These are phyloP conservation scores for Scartelaos histophorus DNA, from an alignment of 2,113 vertebrate genomes.

Conservation along the genomic window DNA sequence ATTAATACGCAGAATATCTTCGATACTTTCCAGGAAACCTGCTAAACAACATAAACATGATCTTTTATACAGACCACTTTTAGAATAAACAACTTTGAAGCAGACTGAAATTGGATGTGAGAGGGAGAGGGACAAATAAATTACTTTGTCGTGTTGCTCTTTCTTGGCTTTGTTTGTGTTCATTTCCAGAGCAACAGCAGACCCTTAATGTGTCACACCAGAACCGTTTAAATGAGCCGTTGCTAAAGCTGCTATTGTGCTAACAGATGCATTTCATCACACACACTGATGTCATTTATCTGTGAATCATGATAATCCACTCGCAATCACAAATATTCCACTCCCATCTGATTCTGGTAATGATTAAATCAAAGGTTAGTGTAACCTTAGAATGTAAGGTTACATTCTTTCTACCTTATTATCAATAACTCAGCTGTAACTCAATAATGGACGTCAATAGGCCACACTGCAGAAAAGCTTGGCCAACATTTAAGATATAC, in stretches of 20 bases:
- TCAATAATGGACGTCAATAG: neutral
- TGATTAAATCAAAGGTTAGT: neutral
- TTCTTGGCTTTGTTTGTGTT: constrained; percentile 44
- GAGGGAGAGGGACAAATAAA: constrained; percentile 13
- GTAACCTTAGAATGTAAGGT: neutral
- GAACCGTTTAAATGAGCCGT: constrained; percentile 5
- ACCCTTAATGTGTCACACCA: no score
- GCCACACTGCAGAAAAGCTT: no score
- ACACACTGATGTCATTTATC: constrained; percentile 27
- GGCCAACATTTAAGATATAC: no score
- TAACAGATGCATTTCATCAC: constrained; percentile 43
- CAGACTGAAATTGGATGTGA: neutral
- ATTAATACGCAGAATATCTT: neutral
- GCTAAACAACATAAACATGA: neutral
- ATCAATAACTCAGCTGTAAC: constrained; percentile 57
- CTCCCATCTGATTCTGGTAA: neutral
- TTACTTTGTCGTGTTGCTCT: constrained; percentile 14
- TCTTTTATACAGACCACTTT: neutral
- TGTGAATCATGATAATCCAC: constrained; percentile 19
- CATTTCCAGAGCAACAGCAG: constrained; percentile 49
- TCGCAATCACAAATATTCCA: neutral
- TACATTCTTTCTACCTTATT: constrained; percentile 19
- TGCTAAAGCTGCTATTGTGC: constrained; percentile 26
- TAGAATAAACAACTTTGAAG: neutral
- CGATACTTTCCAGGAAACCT: neutral